Conservation (phyloP, 2,113 vertebrate species). For the Hypomesus transpacificus region DNA sequence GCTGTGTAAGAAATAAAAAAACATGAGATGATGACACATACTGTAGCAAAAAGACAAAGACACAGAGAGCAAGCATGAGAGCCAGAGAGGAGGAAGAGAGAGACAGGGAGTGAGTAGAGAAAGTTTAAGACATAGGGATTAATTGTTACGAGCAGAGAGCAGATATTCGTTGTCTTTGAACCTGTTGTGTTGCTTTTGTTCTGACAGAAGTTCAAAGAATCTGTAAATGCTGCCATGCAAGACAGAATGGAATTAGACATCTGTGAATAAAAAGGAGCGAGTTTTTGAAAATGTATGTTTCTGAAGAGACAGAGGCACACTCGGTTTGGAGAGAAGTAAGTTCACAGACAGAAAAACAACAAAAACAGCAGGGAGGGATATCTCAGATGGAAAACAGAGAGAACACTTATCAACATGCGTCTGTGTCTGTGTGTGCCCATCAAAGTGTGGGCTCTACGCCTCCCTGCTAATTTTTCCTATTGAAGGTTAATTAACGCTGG, state of each 20-base stretch:
- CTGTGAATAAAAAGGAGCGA: slow-evolving; percentile 54
- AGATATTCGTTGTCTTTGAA: slow-evolving; percentile 67
- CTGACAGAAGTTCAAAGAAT: slow-evolving; percentile 63
- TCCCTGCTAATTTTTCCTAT: slow-evolving; percentile 59
- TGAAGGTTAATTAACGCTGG: slow-evolving; percentile 73
- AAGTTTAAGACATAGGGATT: slow-evolving; percentile 53
- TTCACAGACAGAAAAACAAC: slow-evolving; percentile 15
- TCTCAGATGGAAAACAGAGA: slow-evolving; percentile 53
- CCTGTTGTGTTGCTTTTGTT: slow-evolving; percentile 60
- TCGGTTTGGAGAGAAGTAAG: slow-evolving; percentile 1
- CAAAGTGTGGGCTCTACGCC: slow-evolving; percentile 28
- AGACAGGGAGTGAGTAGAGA: not conserved
- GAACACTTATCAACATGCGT: slow-evolving; percentile 20
- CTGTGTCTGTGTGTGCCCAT: slow-evolving; percentile 23
- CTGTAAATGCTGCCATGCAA: slow-evolving; percentile 25
- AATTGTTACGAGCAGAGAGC: slow-evolving; percentile 58
- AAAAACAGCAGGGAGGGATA: slow-evolving; percentile 42
- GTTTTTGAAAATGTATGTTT: not conserved
- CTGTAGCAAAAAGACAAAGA: slow-evolving; percentile 31
- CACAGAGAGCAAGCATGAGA: slow-evolving; percentile 23
- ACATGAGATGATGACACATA: slow-evolving; percentile 54
- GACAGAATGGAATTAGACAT: slow-evolving; percentile 51
- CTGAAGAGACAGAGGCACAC: not conserved
- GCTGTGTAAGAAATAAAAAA: slow-evolving; percentile 49
- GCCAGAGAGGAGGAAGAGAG: slow-evolving; percentile 5